phyloP scores from a whole-genome alignment of 1,140 invertebrate genomes.

The Drosophila littoralis region DNA sequence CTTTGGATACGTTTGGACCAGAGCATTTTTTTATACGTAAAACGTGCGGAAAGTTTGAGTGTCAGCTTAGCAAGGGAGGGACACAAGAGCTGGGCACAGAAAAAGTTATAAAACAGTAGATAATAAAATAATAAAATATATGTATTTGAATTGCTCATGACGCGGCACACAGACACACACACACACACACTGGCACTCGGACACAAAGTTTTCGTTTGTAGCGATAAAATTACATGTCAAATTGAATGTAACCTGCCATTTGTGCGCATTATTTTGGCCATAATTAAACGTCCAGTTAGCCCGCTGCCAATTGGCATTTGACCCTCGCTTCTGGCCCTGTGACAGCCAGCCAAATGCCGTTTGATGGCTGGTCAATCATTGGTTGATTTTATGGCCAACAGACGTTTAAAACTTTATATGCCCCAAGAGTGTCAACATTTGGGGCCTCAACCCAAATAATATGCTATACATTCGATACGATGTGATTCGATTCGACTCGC shows the following conservation, averaged over 20 bases:
- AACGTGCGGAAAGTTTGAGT: constrained; percentile 83
- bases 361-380: constrained; percentile 76
- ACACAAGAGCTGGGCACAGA: background rate
- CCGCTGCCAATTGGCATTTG: constrained; percentile 14
- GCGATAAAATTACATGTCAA: constrained; percentile 81
- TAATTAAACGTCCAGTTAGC: constrained; percentile 65
- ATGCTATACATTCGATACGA: no score
- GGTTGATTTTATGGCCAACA: constrained; percentile 71
- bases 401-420: constrained; percentile 59
- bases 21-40: constrained; percentile 77
- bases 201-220: constrained; percentile 58
- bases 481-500: no score
- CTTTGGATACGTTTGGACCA: constrained; percentile 58
- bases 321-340: background rate
- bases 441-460: background rate
- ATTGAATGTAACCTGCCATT: constrained; percentile 82
- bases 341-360: constrained; percentile 1
- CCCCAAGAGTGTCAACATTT: constrained; percentile 12
- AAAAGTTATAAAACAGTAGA: constrained; percentile 83
- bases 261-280: constrained; percentile 73
- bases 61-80: constrained; percentile 64
- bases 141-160: constrained; percentile 77
- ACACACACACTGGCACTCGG: constrained; percentile 6
- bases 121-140: constrained; percentile 83
- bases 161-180: constrained; percentile 32